Conservation (phyloP, 1,140 invertebrate genomes). For the Platyscapa corneri region DNA sequence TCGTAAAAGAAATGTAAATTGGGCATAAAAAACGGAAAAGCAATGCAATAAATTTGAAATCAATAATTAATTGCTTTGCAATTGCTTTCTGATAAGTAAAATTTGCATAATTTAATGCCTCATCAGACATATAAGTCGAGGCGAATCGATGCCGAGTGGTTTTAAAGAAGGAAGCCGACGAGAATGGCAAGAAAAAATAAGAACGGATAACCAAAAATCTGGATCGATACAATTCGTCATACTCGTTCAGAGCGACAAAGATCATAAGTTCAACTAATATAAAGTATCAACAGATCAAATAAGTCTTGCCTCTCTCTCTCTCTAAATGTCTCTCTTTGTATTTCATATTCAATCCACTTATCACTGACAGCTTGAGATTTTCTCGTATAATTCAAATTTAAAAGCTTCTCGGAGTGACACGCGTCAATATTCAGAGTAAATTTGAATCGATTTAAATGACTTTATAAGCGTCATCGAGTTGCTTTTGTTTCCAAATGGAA, state of each 20-base stretch:
- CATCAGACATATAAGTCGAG: not conserved
- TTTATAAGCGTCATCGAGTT: not conserved
- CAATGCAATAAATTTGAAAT: not conserved
- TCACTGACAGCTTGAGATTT: not conserved
- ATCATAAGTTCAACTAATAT: conserved; percentile 19
- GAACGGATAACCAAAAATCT: not conserved
- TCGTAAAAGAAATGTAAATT: not conserved
- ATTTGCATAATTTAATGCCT: not conserved
- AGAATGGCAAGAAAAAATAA: not conserved
- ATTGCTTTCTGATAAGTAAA: not conserved
- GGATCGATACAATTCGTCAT: conserved; percentile 2
- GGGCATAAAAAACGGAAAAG: not conserved
- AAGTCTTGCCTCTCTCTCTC: not conserved
- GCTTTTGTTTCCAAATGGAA: not conserved
- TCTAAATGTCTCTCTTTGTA: not conserved
- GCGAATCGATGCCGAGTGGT: not conserved
- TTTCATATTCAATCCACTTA: not conserved
- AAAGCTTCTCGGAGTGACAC: conserved; percentile 12
- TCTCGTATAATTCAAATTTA: conserved; percentile 25
- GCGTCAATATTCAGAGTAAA: conserved; percentile 32
- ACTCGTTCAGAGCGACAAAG: not conserved
- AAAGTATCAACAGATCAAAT: conserved; percentile 9
- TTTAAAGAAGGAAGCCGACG: not conserved
- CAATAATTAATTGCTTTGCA: not conserved
- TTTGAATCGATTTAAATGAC: not conserved